Percentiles rank a stretch among this genome's conserved stretches.
phyloP scores from a whole-genome alignment of 2,888 invertebrate species.

The Odontothrips loti region DNA sequence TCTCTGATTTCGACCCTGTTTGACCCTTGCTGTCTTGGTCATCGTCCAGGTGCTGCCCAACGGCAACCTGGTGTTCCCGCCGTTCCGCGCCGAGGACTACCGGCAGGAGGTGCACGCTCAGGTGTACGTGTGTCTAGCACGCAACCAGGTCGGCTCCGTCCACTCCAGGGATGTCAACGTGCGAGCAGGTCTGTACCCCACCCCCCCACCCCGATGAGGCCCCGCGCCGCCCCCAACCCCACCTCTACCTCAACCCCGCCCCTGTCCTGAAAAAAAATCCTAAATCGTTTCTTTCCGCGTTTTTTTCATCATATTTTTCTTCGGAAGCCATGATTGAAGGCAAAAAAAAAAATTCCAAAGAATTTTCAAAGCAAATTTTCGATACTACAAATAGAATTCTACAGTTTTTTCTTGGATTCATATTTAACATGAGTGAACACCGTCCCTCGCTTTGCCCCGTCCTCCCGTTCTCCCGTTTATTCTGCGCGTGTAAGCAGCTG shows the following conservation, averaged over 20 bases:
- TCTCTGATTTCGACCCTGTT: slow-evolving; percentile 27
- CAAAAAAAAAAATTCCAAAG: no score
- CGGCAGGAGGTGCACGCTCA: slow-evolving; percentile 92
- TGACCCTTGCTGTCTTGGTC: not conserved
- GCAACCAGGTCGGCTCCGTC: slow-evolving; percentile 83
- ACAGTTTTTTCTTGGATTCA: no score
- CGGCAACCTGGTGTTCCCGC: slow-evolving; percentile 89
- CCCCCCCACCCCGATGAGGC: slow-evolving; percentile 28
- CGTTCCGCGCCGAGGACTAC: slow-evolving; percentile 90
- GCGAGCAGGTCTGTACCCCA: slow-evolving; percentile 73
- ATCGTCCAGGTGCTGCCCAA: slow-evolving; percentile 70
- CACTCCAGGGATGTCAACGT: slow-evolving; percentile 91
- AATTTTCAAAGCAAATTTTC: no score
- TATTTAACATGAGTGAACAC: no score
- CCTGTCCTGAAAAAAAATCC: not conserved
- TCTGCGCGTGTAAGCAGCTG: no score
- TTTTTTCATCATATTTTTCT: no score
- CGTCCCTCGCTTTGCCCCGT: no score
- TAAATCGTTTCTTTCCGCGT: not conserved
- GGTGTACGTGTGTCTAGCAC: slow-evolving; percentile 87
- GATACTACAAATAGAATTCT: no score
- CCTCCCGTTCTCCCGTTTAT: no score
- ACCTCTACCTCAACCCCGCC: not conserved
- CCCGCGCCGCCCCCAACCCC: slow-evolving; percentile 12
- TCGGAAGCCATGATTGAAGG: not conserved